Evolutionary conservation across 2,113 vertebrate species (phyloP).

Genomic region (Takifugu bimaculatus): DNA sequence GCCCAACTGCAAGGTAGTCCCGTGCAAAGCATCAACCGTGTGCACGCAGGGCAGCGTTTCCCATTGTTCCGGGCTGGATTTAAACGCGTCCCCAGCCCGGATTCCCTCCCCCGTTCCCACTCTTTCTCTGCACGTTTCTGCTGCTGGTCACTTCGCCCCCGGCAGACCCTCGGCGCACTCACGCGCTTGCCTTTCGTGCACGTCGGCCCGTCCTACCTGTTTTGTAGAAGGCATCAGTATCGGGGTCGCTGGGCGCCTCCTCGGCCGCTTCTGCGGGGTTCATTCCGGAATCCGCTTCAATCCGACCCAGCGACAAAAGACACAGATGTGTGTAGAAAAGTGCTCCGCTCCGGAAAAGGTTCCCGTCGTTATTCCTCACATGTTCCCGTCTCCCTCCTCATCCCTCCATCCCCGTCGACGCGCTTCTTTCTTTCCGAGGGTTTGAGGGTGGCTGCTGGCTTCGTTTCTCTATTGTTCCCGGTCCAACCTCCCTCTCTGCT

Average conservation of each 20-base stretch:
- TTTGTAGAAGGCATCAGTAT: conserved; percentile 70
- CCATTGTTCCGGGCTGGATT: no score
- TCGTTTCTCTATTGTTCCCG: conserved; percentile 69
- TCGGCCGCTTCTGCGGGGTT: conserved; percentile 69
- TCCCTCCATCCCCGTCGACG: conserved; percentile 22
- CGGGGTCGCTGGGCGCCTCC: conserved; percentile 68
- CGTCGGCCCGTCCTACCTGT: conserved; percentile 55
- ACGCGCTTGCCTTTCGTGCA: not conserved
- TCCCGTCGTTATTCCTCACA: conserved; percentile 37
- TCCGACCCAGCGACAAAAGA: conserved; percentile 49
- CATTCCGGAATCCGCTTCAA: conserved; percentile 56
- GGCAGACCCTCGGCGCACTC: no score
- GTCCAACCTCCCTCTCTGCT: conserved; percentile 59
- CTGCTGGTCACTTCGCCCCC: no score
- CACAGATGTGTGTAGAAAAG: not conserved
- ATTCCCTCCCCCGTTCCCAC: no score
- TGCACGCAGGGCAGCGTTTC: not conserved
- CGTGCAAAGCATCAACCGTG: not conserved
- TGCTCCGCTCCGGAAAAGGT: conserved; percentile 9
- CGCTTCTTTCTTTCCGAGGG: conserved; percentile 34
- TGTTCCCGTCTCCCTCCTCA: conserved; percentile 17
- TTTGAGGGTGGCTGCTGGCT: conserved; percentile 42
- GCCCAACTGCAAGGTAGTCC: not conserved
- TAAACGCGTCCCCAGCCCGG: no score
- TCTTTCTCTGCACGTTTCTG: no score